Evolutionary conservation across 2,888 invertebrate species (phyloP).

Genomic region (Agrotis clavis): DNA sequence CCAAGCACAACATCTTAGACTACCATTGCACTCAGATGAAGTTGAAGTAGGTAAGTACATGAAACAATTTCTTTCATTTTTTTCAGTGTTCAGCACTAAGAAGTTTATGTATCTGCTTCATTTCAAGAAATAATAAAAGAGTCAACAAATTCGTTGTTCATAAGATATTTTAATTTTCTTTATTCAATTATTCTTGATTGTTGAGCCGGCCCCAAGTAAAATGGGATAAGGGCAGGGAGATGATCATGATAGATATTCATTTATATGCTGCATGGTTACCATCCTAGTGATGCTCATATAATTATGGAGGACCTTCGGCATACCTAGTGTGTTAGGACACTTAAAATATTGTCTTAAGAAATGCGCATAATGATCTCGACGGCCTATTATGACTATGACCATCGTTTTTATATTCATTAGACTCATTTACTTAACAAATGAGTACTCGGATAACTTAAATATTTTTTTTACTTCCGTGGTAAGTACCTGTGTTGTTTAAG

Average conservation of each 20-base stretch:
- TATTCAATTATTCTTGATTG: no score
- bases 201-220: no score
- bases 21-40: slow-evolving; percentile 8
- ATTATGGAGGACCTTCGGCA: no score
- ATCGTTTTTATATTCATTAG: slow-evolving; percentile 28
- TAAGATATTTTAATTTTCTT: no score
- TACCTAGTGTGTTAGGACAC: no score
- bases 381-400: slow-evolving; percentile 26
- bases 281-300: no score
- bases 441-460: slow-evolving; percentile 4
- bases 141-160: no score
- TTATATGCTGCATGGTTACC: no score
- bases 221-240: no score
- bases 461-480: slow-evolving; percentile 19
- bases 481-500: slow-evolving; percentile 2
- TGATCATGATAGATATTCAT: no score
- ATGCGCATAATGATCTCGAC: slow-evolving; percentile 14
- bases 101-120: neutral
- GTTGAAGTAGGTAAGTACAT: slow-evolving; percentile 5
- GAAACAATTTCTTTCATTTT: neutral
- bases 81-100: neutral
- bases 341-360: neutral
- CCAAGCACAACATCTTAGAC: no score
- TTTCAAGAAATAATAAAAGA: no score
- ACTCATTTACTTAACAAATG: slow-evolving; percentile 34